Conservation (phyloP, 2,113 vertebrate genomes). For the Sisor rabdophorus region DNA sequence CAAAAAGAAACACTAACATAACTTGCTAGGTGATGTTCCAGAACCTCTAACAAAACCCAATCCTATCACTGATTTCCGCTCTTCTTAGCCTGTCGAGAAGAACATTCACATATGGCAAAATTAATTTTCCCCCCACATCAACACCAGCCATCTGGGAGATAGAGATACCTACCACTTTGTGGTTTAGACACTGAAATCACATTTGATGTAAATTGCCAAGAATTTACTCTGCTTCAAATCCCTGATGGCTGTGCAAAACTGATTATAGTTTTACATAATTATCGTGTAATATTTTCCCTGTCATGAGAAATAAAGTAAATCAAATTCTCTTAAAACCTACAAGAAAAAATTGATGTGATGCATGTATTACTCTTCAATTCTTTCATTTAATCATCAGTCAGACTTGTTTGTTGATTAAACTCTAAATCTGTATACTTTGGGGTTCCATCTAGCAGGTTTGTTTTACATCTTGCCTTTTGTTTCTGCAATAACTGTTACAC, state of each 20-base stretch:
- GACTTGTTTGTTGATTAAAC: neutral
- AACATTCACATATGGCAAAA: neutral
- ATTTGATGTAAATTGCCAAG: neutral
- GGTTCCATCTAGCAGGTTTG: neutral
- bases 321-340: neutral
- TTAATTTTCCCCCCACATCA: neutral
- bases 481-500: neutral
- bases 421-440: neutral
- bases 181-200: neutral
- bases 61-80: neutral
- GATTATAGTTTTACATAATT: neutral
- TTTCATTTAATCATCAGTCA: neutral
- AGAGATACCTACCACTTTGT: neutral
- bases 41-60: neutral
- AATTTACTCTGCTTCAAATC: neutral
- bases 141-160: neutral
- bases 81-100: neutral
- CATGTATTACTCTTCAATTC: neutral
- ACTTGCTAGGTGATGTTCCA: neutral
- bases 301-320: neutral
- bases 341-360: neutral
- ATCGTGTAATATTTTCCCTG: neutral
- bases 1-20: constrained; percentile 19
- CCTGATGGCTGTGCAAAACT: neutral
- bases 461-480: neutral